phyloP scores from a whole-genome alignment of 2,888 invertebrate genomes.

The Trisateles emortualis region DNA sequence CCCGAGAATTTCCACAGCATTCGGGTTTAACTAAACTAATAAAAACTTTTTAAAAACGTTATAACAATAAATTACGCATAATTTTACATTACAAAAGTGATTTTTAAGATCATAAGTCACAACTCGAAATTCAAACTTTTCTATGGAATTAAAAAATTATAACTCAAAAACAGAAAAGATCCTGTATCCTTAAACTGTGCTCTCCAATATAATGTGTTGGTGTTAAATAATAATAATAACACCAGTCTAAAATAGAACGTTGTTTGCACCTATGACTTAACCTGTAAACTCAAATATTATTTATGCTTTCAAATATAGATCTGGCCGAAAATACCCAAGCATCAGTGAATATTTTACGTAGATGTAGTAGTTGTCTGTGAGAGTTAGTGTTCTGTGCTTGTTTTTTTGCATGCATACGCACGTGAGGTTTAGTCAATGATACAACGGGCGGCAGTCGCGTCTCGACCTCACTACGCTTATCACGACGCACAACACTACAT shows the following conservation, averaged over 20 bases:
- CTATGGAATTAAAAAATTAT: no score
- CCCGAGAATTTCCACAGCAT: no score
- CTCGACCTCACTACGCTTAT: constrained; percentile 80
- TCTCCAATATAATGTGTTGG: no score
- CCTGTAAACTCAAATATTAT: constrained; percentile 36
- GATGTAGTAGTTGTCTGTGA: constrained; percentile 61
- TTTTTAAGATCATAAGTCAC: no score
- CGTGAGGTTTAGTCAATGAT: constrained; percentile 79
- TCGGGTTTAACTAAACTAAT: no score
- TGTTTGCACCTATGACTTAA: constrained; percentile 14
- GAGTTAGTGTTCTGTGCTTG: constrained; percentile 70
- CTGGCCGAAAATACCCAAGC: constrained; percentile 33
- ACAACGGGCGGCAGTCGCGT: constrained; percentile 75
- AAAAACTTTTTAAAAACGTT: no score
- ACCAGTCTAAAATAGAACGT: constrained; percentile 3
- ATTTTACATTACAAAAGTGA: no score
- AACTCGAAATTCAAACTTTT: no score
- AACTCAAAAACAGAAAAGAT: no score
- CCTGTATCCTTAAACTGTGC: no score
- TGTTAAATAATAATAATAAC: no score
- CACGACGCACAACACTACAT: constrained; percentile 69
- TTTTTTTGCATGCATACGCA: constrained; percentile 80
- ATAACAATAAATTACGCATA: no score
- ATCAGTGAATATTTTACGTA: constrained; percentile 47
- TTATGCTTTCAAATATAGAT: constrained; percentile 42